Conservation (phyloP, 1,140 invertebrate species). For the Anoplophora glabripennis region DNA sequence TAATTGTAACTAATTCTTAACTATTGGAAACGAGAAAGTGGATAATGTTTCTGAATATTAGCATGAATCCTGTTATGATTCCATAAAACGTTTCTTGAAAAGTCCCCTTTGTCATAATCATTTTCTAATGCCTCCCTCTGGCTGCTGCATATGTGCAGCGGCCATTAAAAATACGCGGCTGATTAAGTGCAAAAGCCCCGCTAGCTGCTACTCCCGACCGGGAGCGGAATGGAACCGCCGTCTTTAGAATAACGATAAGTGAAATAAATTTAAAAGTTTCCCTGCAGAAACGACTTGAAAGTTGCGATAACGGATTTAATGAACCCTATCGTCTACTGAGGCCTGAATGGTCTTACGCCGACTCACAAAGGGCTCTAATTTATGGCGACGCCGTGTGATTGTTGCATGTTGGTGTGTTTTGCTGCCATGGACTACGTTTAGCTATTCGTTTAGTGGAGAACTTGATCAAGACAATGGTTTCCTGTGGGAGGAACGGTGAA, state of each 20-base stretch:
- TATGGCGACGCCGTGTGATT: slow-evolving; percentile 42
- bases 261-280: slow-evolving; percentile 49
- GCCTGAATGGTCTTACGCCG: slow-evolving; percentile 40
- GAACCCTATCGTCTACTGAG: slow-evolving; percentile 44
- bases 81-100: too few species aligned
- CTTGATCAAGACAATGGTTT: too few species aligned
- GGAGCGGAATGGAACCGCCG: slow-evolving; percentile 32
- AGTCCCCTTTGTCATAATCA: too few species aligned
- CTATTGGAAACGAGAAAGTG: too few species aligned
- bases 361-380: slow-evolving; percentile 42
- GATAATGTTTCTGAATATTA: too few species aligned
- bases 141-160: too few species aligned
- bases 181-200: slow-evolving; percentile 20
- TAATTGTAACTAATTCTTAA: too few species aligned
- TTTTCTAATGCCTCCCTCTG: too few species aligned
- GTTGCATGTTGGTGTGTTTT: slow-evolving; percentile 36
- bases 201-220: slow-evolving; percentile 17
- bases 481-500: too few species aligned
- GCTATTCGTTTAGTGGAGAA: not conserved
- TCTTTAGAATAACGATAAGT: slow-evolving; percentile 45
- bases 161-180: slow-evolving; percentile 26
- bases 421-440: slow-evolving; percentile 9
- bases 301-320: slow-evolving; percentile 48
- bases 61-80: too few species aligned
- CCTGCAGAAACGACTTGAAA: slow-evolving; percentile 40